Base-by-base conservation (phyloP, 23 tunicate genomes). In the Trididemnum clinides region DNA sequence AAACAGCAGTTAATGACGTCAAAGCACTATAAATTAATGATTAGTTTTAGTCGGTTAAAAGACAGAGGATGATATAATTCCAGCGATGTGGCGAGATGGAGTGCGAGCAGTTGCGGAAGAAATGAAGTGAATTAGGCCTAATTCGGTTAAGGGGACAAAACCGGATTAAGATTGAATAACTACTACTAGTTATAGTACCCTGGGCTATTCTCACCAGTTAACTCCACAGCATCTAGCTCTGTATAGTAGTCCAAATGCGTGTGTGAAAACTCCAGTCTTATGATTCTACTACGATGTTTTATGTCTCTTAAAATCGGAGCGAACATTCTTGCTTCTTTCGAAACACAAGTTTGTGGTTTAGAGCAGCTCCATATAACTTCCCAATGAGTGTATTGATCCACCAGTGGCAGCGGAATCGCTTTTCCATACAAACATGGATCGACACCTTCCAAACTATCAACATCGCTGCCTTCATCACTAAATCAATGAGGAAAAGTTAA, bases 181-280 rank as follows among this genome's bases (percentile, higher is more conserved):
- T n/a, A n/a, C n/a, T n/a, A n/a, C n/a, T n/a, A n/a, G n/a, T n/a
- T n/a, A n/a, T n/a, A n/a, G n/a, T n/a, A n/a, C n/a, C n/a, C n/a
- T n/a, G n/a, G n/a, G n/a, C n/a, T n/a, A n/a, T n/a, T n/a, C n/a
- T n/a, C n/a, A 94, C 98, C 98, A 44, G 90, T 94, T 33, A 94
- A 57, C 51, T 94, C 98, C 25, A 94, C 98, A 20, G 98, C 98
- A 85, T 94, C 98, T 10, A 94, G 74, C 71, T 94, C 98, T 44
- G 98, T 88, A 65, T 94, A 94, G 50, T 94, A 94, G 27, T 88
- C 91, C 25, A 94, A 72, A 50, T 85, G 88, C 1, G 88, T 32
- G 65, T 91, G 92, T 31, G 85, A 85, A 39, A 94, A 94, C 78
- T 94, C 98, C 36, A 94, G 71, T 37, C 98, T 65, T 28, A 94